These are phyloP conservation scores for Lamprotornis superbus DNA, from an alignment of 2,113 vertebrate genomes.

Conservation along the genomic window DNA sequence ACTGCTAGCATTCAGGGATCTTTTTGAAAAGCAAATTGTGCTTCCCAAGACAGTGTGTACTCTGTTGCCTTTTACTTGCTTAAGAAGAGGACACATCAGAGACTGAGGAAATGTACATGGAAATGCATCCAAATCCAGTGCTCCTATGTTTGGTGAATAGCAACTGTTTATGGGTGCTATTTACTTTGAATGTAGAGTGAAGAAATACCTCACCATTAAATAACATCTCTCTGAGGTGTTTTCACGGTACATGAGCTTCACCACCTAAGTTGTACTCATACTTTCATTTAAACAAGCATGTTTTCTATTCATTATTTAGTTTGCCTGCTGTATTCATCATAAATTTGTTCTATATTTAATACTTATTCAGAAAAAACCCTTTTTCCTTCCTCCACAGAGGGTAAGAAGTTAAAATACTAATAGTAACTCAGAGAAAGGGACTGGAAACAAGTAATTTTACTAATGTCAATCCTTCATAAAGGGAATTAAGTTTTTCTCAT, in stretches of 20 bases:
- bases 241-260: not conserved
- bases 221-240: not conserved
- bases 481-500: not conserved
- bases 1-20: not conserved
- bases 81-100: not conserved
- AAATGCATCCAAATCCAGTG: conserved; percentile 16
- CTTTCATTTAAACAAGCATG: not conserved
- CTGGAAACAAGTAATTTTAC: not conserved
- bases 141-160: conserved; percentile 29
- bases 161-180: conserved; percentile 24
- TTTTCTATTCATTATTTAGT: not conserved
- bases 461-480: not conserved
- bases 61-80: conserved; percentile 2
- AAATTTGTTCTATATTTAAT: not conserved
- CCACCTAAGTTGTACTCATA: not conserved
- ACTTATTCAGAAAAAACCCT: not conserved
- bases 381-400: not conserved
- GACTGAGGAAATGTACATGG: conserved; percentile 4
- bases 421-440: not conserved
- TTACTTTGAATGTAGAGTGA: conserved; percentile 26
- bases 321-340: not conserved
- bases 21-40: not conserved
- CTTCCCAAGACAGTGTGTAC: not conserved
- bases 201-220: not conserved
- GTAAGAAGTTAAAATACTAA: not conserved